A percentile compares a stretch with the other conserved stretches of the same genome.
These are phyloP conservation scores for Pseudobourletiella spinata DNA, from an alignment of 1,140 invertebrate species.

Conservation along the genomic window DNA sequence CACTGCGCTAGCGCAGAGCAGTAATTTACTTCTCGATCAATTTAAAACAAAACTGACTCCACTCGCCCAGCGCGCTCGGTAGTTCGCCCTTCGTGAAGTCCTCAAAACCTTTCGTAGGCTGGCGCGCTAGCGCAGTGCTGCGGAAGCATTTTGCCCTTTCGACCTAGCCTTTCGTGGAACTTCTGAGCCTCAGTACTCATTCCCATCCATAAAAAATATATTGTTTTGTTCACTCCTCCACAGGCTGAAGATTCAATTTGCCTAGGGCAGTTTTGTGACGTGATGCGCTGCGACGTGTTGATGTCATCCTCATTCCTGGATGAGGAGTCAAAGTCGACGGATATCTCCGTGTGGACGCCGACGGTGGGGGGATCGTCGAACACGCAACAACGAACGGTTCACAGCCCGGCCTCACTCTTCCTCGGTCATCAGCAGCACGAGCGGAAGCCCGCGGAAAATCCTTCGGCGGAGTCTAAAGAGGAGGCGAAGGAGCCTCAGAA, in stretches of 20 bases:
- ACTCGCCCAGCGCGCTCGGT: too few relatives aligned
- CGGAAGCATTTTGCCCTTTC: too few relatives aligned
- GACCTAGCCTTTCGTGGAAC: too few relatives aligned
- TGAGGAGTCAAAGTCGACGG: slow-evolving; percentile 31
- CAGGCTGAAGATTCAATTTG: slow-evolving; percentile 83
- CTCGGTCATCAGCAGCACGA: slow-evolving; percentile 20
- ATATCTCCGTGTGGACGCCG: slow-evolving; percentile 34
- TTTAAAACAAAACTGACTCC: too few relatives aligned
- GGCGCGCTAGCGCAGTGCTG: too few relatives aligned
- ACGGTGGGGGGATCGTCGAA: slow-evolving; percentile 3
- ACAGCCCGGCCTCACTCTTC: slow-evolving; percentile 7
- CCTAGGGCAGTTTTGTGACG: slow-evolving; percentile 86
- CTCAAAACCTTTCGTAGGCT: too few relatives aligned
- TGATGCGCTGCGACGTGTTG: slow-evolving; percentile 85
- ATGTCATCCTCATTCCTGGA: slow-evolving; percentile 28
- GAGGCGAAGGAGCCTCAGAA: background rate
- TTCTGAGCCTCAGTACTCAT: too few relatives aligned
- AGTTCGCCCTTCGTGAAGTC: too few relatives aligned
- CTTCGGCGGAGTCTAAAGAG: background rate
- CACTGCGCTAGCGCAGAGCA: too few relatives aligned
- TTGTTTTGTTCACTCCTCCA: background rate
- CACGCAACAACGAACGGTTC: background rate
- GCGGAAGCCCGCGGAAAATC: background rate
- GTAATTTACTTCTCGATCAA: too few relatives aligned
- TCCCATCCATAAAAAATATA: background rate